Base-by-base conservation (phyloP, 1,140 invertebrate genomes). In the Cepaea nemoralis region DNA sequence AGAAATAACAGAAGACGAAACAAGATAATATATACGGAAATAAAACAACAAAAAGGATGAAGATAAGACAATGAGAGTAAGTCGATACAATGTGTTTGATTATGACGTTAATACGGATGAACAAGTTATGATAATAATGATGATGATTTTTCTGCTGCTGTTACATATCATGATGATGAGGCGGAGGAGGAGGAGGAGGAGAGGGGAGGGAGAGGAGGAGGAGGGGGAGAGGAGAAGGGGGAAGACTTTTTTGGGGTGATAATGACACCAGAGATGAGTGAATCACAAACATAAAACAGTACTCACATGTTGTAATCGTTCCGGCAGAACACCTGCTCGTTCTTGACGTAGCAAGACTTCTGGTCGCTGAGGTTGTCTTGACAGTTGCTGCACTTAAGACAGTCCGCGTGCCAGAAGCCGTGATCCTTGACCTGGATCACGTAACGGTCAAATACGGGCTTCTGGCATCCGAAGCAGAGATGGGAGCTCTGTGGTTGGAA, bases 251-350 rank as follows among this genome's bases (percentile, higher is more conserved):
- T 22, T 55, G 12, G 42, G 16, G 42, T 16, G 16, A 16, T 45
- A 45, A 6, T 10, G 42, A 45, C 42, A 16, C 42, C 42, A 16
- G 42, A 45, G 42, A 6, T 10, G 42, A 45, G 42, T 16, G 16
- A 16, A 10, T 55, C 50, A 55, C 50, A 55, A 55, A 55, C 50
- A 8, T 55, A 14, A 2, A 19, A 70, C 6, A 40, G 16, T 19
- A 79, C 77, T 79, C 35, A 79, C 77, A 79, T 69, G n/a, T 79
- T 79, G 42, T 79, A 79, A 40, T 79, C 77, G 16, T 67, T 79
- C 39, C 77, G 33, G n/a, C 77, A 79, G 33, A 79, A 79, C 31
- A 79, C 77, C 22, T 69, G 77, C 42, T 79, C 77, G 55, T 79
- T 69, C 27, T 69, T 79, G n/a, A 79, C 77, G 27, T 79, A 79